Evolutionary conservation across 2,888 invertebrate species (phyloP), one percentile per base, ranked within the genome.

Genomic region (Euzetes globulus): DNA sequence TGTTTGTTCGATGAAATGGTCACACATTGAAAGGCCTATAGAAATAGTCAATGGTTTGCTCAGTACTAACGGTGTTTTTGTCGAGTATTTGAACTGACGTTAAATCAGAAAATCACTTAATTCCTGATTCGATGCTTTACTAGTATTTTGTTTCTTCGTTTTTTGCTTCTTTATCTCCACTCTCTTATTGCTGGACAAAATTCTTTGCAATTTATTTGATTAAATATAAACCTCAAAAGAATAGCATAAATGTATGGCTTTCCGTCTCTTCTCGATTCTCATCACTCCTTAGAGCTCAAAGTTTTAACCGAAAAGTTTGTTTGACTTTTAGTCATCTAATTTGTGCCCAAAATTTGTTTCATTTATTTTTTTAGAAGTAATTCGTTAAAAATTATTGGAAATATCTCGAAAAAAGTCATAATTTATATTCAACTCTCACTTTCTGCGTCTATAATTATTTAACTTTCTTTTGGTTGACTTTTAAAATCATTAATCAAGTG

Each of bases 151-250:
- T 27, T 58, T 58, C 17, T 13, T 22, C 25, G 27, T 29, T 13
- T 9, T 58, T 58, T 29, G 9, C 22, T 58, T 22, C 29, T 15
- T 58, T n/a, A n/a, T n/a, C n/a, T n/a, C n/a, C n/a, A 6, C 52
- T 55, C 55, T 55, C 50, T 17, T 50, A 22, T 55, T 55, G 22
- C 25, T 22, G 19, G 3, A 13, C 25, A 19, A 22, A 25, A 55
- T 25, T 25, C 22, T 55, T 25, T 58, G 58, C 58, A 58, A 58
- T 58, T 58, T 58, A 58, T 58, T 58, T 58, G 58, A 58, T 58
- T 58, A 58, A 58, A 58, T 58, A 58, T 58, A 58, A 55, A 58
- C 58, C 58, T 58, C 58, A 58, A 58, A 58, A 58, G 58, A 58
- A 58, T 58, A 58, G 27, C 58, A 58, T 27, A 58, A 58, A 15